Evolutionary conservation across 1,140 invertebrate genomes (phyloP).

Genomic region (Drosophila dunni): DNA sequence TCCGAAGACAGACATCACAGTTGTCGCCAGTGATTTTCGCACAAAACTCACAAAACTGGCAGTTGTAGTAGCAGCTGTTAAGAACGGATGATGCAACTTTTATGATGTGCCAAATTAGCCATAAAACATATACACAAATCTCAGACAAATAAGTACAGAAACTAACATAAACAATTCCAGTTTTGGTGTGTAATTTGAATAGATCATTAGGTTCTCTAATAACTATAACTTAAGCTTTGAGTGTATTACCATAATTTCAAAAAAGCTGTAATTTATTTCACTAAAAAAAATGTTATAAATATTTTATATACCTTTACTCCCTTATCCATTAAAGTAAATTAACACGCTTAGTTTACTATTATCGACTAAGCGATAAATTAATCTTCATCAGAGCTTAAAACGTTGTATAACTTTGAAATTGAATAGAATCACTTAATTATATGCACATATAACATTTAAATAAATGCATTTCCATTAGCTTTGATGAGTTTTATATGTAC

Average conservation of each 20-base stretch:
- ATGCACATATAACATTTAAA: background rate
- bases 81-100: conserved; percentile 53
- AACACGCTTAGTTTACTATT: too few relatives aligned
- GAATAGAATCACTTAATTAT: background rate
- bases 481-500: background rate
- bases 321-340: too few relatives aligned
- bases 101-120: conserved; percentile 75
- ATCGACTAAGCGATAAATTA: background rate
- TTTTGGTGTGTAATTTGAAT: background rate
- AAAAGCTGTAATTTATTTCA: too few relatives aligned
- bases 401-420: background rate
- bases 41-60: conserved; percentile 35
- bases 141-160: conserved; percentile 11
- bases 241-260: too few relatives aligned
- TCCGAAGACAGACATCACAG: conserved; percentile 41
- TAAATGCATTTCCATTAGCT: background rate
- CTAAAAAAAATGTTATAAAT: too few relatives aligned
- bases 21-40: conserved; percentile 60
- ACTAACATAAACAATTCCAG: background rate
- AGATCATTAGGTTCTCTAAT: background rate
- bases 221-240: background rate
- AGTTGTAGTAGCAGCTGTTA: conserved; percentile 12
- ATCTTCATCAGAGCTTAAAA: background rate
- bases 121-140: conserved; percentile 49
- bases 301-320: too few relatives aligned